Evolutionary conservation across 2,113 vertebrate genomes (phyloP), one percentile per base, ranked within the genome.

Genomic region (Oryzias curvinotus): DNA sequence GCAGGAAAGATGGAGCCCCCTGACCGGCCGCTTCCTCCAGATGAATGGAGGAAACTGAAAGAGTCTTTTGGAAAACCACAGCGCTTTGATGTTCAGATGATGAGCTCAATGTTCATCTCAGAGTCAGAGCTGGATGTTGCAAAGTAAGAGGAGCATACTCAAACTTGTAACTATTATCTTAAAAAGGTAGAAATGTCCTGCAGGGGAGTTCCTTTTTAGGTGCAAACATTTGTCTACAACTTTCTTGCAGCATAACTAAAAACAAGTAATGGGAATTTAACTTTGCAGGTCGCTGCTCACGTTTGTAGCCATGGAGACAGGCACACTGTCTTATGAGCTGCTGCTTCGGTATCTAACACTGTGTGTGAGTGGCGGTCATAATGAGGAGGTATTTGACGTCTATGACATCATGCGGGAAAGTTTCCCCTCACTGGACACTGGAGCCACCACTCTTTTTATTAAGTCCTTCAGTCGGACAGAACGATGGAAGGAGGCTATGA

Each of bases 391-490:
- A 30, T 17, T 62, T 43, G 97, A 99, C 16, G 36, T 96, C 7
- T 95, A 95, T 46, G 91, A 93, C 54, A 95, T 99, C 30, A 92
- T 99, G 94, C 94, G 78, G 73, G 65, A 4, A 14, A 93, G 82
- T 73, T 99, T 94, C 78, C 93, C 87, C 30, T 57, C 64, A 47
- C 86, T 99, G 64, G 97, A 98, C 46, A 77, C 87, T 0, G 92
- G 92, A 14, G 95, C 91, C 18, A 92, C 89, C 57, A 91, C 13
- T 52, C 91, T 99, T 75, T 78, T 98, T 4, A 92, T 98, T 67
- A 94, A 75, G 63, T 93, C 93, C 1, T 88, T 98, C 66, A 90
- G 90, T 66, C 79, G 75, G 57, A 95, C 96, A 5, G 86, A 86
- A 41, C 90, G 88, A 17, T 98, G 96, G 97, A 91, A 69, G 75